Conservation (phyloP, 64 coral and sea anemone genomes). For the Porites australiensis region DNA sequence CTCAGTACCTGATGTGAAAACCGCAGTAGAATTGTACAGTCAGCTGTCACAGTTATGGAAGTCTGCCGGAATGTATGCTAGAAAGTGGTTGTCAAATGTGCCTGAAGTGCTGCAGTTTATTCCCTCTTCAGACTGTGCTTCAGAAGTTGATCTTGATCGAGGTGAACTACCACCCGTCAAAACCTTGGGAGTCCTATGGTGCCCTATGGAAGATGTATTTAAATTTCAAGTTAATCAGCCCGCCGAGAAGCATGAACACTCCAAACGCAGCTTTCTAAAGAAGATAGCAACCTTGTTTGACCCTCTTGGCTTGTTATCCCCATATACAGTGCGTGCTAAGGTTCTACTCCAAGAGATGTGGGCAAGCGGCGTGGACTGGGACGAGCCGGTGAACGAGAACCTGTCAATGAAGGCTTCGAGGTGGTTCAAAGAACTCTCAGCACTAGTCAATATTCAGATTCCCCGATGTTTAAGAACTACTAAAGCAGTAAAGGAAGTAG, state of each 20-base stretch:
- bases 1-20: background rate
- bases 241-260: background rate
- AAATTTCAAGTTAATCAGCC: no score
- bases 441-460: no score
- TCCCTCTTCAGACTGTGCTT: background rate
- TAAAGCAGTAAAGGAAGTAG: no score
- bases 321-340: constrained; percentile 23
- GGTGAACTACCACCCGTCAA: background rate
- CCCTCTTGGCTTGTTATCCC: constrained; percentile 24
- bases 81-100: constrained; percentile 24
- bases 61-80: constrained; percentile 6
- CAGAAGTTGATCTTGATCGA: background rate
- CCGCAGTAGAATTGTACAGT: background rate
- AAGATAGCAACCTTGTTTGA: constrained; percentile 32
- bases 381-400: background rate
- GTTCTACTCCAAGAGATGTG: constrained; percentile 7
- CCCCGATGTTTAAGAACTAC: no score
- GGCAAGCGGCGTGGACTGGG: constrained; percentile 45
- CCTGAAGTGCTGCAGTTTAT: background rate
- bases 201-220: no score
- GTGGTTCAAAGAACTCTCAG: no score
- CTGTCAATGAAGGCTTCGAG: background rate
- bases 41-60: background rate
- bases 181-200: background rate
- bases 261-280: constrained; percentile 37